Percentiles rank a stretch among this genome's conserved stretches.
Conservation (phyloP, 2,888 invertebrate species). For the Acleris holmiana region DNA sequence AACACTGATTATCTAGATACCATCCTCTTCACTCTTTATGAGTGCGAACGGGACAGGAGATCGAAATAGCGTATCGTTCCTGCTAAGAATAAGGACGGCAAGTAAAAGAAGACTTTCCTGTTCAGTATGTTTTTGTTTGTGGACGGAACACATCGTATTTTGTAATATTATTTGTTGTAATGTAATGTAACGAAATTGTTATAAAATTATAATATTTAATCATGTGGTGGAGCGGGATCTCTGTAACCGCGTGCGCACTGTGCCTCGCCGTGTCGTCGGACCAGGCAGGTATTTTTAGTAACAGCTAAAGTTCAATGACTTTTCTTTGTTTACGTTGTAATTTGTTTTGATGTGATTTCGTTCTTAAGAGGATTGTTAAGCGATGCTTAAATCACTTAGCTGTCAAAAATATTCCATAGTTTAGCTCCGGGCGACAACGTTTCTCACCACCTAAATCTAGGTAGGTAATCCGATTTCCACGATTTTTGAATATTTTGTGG, state of each 20-base stretch:
- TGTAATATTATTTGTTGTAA: background rate
- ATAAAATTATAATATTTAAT: background rate
- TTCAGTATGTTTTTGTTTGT: constrained; percentile 29
- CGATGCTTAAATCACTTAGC: too few relatives aligned
- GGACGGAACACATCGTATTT: constrained; percentile 7
- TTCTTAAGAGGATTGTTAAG: too few relatives aligned
- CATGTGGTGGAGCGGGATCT: constrained; percentile 4
- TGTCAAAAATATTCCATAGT: too few relatives aligned
- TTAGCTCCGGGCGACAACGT: too few relatives aligned
- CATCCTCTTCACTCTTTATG: background rate
- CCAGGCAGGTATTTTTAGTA: constrained; percentile 36
- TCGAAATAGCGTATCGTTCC: constrained; percentile 4
- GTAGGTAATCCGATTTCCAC: too few relatives aligned
- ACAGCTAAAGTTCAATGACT: constrained; percentile 1
- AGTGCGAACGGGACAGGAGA: constrained; percentile 17
- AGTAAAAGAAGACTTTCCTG: background rate
- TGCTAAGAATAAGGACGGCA: constrained; percentile 2
- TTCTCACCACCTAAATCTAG: too few relatives aligned
- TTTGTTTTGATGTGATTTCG: too few relatives aligned
- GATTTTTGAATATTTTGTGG: too few relatives aligned
- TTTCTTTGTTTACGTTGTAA: background rate
- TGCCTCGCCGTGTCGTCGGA: constrained; percentile 39
- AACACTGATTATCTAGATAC: too few relatives aligned
- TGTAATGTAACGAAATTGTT: background rate
- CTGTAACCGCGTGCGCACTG: constrained; percentile 19